Evolutionary conservation across 2,888 invertebrate genomes (phyloP), one percentile per base, ranked within the genome.

Genomic region (Troides helena): DNA sequence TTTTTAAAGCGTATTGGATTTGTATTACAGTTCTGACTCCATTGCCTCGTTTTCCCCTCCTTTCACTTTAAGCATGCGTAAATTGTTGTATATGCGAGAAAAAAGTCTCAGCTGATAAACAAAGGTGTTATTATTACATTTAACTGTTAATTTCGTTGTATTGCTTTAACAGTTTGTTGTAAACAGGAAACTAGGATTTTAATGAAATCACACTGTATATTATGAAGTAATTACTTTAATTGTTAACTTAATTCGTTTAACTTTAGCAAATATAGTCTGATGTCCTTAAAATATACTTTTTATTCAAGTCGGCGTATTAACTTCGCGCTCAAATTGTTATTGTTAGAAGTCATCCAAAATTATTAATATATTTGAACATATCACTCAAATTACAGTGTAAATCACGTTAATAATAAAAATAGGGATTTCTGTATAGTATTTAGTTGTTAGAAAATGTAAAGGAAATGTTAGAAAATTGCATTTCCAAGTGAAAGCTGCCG

Each of bases 401-500:
- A 46, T 30, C 30, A 50, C 2, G 50, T 12, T 50, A 50, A 4
- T 17, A 50, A 50, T 50, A 5, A 50, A 50, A 50, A 14, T 39
- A 39, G 7, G 10, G 1, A 12, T 12, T 46, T 1, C 12, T 14
- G 14, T 14, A 2, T 12, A 17, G 18, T 18, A 12, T 18, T 53
- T 18, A 53, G 18, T 53, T 5, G 1, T 18, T 18, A 12, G 4
- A n/a, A 7, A 18, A n/a, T 18, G 18, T n/a, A 1, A 53, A 53
- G 53, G 53, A 53, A 53, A 53, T n/a, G 53, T n/a, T n/a, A 53
- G 53, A 53, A 53, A 53, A 53, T n/a, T 53, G 8, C n/a, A n/a
- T 53, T 18, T 53, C 53, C 53, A 18, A n/a, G 53, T 53, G 53
- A 53, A 53, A 53, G 53, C 53, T 53, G 53, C 12, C 57, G 57